Percentiles rank a stretch among this genome's conserved stretches.
These are phyloP conservation scores for Girardinus metallicus DNA, from an alignment of 2,797 vertebrate species.

Conservation along the genomic window DNA sequence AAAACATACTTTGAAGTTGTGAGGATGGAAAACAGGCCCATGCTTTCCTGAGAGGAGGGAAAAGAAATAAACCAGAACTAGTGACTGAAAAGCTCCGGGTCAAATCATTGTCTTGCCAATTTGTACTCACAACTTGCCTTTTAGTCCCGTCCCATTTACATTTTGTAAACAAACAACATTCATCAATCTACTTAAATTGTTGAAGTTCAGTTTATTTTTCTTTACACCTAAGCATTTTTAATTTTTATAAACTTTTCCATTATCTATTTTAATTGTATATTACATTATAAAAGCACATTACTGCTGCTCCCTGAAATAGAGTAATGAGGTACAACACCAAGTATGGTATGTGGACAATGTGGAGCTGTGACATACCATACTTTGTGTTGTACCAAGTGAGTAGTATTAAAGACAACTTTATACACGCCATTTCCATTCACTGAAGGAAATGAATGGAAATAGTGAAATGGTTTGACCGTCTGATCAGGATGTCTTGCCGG, in stretches of 20 bases:
- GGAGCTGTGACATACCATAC: background rate
- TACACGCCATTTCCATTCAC: background rate
- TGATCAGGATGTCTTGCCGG: background rate
- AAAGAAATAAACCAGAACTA: slow-evolving; percentile 19
- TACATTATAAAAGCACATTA: background rate
- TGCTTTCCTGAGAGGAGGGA: slow-evolving; percentile 2
- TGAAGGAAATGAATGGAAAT: background rate
- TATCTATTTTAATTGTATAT: background rate
- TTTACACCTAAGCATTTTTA: background rate
- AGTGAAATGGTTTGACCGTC: background rate
- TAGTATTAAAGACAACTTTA: background rate
- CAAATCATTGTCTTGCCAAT: background rate
- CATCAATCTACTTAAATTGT: background rate
- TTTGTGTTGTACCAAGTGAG: background rate
- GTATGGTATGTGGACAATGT: background rate
- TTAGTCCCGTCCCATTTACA: background rate
- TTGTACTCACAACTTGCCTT: background rate
- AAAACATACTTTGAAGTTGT: slow-evolving; percentile 11
- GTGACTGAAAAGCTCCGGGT: background rate
- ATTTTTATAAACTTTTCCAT: background rate
- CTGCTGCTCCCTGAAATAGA: background rate
- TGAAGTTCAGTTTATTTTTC: background rate
- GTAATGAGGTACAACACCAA: background rate
- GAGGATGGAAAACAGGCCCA: background rate
- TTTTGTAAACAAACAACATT: background rate